Percentiles rank a stretch among this genome's conserved stretches.
Conservation (phyloP, 2,113 vertebrate species). For the Lophochroa leadbeateri region DNA sequence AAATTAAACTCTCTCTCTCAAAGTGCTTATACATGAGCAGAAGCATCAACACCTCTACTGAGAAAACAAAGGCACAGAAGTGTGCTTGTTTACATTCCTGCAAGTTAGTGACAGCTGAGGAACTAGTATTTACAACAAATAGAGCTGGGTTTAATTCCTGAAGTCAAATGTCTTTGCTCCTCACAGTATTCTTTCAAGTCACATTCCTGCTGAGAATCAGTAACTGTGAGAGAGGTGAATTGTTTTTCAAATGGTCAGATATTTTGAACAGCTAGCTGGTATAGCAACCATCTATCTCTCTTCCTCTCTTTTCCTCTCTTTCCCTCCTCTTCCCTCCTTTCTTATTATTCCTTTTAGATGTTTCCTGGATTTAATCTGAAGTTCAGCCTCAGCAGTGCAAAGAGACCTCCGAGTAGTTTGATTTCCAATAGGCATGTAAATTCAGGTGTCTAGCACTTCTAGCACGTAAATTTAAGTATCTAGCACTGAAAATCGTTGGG, state of each 20-base stretch:
- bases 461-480: not conserved
- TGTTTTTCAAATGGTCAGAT: not conserved
- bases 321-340: not conserved
- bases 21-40: not conserved
- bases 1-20: not conserved
- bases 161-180: not conserved
- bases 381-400: not conserved
- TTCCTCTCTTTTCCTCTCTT: no score
- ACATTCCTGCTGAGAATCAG: not conserved
- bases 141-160: not conserved
- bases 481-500: not conserved
- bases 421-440: not conserved
- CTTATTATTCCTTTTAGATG: not conserved
- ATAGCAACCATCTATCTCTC: not conserved
- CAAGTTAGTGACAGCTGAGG: not conserved
- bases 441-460: not conserved
- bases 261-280: not conserved
- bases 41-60: not conserved
- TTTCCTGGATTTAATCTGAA: not conserved
- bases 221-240: not conserved
- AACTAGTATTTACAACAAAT: not conserved
- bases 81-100: not conserved
- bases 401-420: not conserved
- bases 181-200: not conserved
- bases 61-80: not conserved